Percentiles rank a stretch among this genome's conserved stretches.
These are phyloP conservation scores for Margaritifera margaritifera DNA, from an alignment of 2,888 invertebrate species.

Conservation along the genomic window DNA sequence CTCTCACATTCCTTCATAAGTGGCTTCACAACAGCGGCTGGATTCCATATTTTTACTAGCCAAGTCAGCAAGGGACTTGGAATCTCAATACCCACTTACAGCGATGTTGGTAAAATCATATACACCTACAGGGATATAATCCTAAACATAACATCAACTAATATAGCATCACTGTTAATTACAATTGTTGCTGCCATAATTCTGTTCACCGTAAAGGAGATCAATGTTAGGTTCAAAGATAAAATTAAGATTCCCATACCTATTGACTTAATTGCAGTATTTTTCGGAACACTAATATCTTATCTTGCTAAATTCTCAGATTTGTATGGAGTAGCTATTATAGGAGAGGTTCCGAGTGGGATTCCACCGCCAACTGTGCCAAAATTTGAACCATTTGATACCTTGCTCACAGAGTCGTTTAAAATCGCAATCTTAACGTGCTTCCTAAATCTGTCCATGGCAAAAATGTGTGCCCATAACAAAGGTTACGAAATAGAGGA, in stretches of 20 bases:
- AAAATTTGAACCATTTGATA: conserved; percentile 19
- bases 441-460: conserved; percentile 53
- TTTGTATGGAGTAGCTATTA: conserved; percentile 36
- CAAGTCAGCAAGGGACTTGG: conserved; percentile 46
- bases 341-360: conserved; percentile 57
- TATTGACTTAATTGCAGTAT: conserved; percentile 63
- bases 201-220: conserved; percentile 75
- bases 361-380: conserved; percentile 53
- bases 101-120: conserved; percentile 42
- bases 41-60: conserved; percentile 49
- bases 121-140: conserved; percentile 78
- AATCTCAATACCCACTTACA: conserved; percentile 26
- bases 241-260: conserved; percentile 65
- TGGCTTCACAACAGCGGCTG: conserved; percentile 55
- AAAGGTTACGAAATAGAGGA: conserved; percentile 66
- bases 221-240: conserved; percentile 55
- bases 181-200: conserved; percentile 79
- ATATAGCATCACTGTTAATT: conserved; percentile 80
- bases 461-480: conserved; percentile 67
- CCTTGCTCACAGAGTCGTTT: conserved; percentile 39
- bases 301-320: conserved; percentile 48
- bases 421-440: conserved; percentile 53
- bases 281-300: conserved; percentile 53
- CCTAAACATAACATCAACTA: conserved; percentile 77
- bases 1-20: conserved; percentile 54